Evolutionary conservation across 2,797 vertebrate species (phyloP).

Genomic region (Gastrophryne carolinensis): DNA sequence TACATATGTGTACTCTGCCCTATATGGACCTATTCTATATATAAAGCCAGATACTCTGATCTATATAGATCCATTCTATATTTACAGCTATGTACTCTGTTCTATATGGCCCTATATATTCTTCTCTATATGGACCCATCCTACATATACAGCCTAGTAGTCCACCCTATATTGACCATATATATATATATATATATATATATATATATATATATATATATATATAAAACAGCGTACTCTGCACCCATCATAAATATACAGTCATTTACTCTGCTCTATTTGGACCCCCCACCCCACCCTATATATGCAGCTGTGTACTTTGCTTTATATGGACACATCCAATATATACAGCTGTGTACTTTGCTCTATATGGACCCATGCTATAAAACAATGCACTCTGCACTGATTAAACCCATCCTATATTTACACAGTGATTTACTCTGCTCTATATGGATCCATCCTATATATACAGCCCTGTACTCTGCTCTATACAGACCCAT

Average conservation of each 20-base stretch:
- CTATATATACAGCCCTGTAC: neutral
- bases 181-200: too few relatives aligned
- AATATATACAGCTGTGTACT: neutral
- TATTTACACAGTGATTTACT: too few relatives aligned
- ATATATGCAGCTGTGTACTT: neutral
- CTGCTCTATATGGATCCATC: neutral
- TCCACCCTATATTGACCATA: too few relatives aligned
- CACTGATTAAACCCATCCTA: too few relatives aligned
- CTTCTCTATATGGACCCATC: neutral
- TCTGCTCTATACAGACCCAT: neutral
- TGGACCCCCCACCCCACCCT: too few relatives aligned
- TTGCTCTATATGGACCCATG: neutral
- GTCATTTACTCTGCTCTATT: too few relatives aligned
- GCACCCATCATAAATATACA: neutral
- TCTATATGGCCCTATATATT: neutral
- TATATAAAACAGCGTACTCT: too few relatives aligned
- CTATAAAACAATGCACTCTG: neutral
- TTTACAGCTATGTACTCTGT: neutral
- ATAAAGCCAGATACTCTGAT: neutral
- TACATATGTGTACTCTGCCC: neutral
- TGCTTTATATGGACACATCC: neutral
- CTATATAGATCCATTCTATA: neutral
- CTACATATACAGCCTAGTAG: too few relatives aligned
- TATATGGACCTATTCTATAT: neutral
- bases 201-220: too few relatives aligned